phyloP scores from a whole-genome alignment of 2,797 vertebrate species.

The Bucorvus abyssinicus region DNA sequence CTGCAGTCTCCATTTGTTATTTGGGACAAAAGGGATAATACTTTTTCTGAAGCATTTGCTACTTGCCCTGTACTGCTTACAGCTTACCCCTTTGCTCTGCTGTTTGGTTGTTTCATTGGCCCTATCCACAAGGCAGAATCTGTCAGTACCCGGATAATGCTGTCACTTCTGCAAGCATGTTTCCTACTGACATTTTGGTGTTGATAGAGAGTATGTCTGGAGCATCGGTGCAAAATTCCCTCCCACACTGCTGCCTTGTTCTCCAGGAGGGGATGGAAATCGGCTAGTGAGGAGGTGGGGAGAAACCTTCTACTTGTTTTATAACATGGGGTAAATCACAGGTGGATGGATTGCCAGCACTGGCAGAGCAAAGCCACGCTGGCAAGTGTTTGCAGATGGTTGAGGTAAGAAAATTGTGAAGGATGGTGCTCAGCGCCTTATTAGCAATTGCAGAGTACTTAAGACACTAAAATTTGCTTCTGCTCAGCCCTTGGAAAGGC shows the following conservation, averaged over 20 bases:
- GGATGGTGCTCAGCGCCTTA: background rate
- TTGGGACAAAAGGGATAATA: conserved; percentile 48
- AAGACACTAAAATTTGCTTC: background rate
- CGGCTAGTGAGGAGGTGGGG: background rate
- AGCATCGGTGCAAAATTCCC: background rate
- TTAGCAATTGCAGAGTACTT: background rate
- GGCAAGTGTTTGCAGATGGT: fast-evolving
- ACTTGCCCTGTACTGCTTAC: background rate
- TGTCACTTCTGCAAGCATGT: background rate
- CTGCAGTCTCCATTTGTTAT: conserved; percentile 54
- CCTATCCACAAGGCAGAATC: background rate
- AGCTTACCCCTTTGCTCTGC: background rate
- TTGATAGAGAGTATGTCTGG: background rate
- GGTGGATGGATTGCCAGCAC: background rate
- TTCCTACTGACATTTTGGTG: background rate
- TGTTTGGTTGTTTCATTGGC: background rate
- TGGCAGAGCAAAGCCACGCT: background rate
- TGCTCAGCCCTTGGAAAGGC: background rate
- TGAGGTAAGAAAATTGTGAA: background rate
- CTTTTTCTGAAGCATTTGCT: background rate
- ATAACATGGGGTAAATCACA: background rate
- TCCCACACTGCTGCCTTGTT: background rate
- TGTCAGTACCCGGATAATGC: background rate
- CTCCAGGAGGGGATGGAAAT: background rate
- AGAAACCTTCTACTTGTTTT: background rate